Base-by-base conservation (phyloP, 2,888 invertebrate species). In the Bursaphelenchus okinawaensis region DNA sequence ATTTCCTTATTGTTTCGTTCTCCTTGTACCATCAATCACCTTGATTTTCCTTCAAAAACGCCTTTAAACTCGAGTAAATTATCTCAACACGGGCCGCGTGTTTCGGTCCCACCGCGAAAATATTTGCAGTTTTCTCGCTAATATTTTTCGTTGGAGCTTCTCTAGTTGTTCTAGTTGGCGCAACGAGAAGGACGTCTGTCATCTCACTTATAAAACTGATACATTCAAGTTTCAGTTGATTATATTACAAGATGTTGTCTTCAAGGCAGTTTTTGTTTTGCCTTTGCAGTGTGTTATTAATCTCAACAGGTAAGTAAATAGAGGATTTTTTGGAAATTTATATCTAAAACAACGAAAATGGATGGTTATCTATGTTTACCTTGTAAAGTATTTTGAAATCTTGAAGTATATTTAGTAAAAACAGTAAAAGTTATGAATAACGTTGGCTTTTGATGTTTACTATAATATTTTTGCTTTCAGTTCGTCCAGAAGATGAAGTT, bases 401-500 rank as follows among this genome's bases (percentile, higher is more conserved):
- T n/a, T n/a, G n/a, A n/a, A n/a, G n/a, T n/a, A n/a, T n/a, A n/a
- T n/a, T n/a, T n/a, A n/a, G n/a, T n/a, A n/a, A n/a, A n/a, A n/a
- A n/a, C n/a, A n/a, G n/a, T n/a, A n/a, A n/a, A n/a, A n/a, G n/a
- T n/a, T n/a, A n/a, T n/a, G n/a, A n/a, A n/a, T n/a, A n/a, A n/a
- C n/a, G n/a, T n/a, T n/a, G n/a, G n/a, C n/a, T n/a, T 54, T 54
- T 54, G 12, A 12, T 54, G 12, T 54, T 12, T 54, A 54, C 12
- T 19, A n/a, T 16, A 12, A 9, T 12, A 9, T 54, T 54, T 19
- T 12, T 57, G 16, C 28, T 59, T 51, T 31, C 50, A 51, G 50
- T 20, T n/a, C 56, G 59, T 56, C 73, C 74, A 8, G 66, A 63
- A n/a, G 78, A 78, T 27, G 77, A 78, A 29, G 71, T 59, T n/a